These are phyloP conservation scores for Falco cherrug DNA, from an alignment of 2,797 vertebrate species.

Conservation along the genomic window DNA sequence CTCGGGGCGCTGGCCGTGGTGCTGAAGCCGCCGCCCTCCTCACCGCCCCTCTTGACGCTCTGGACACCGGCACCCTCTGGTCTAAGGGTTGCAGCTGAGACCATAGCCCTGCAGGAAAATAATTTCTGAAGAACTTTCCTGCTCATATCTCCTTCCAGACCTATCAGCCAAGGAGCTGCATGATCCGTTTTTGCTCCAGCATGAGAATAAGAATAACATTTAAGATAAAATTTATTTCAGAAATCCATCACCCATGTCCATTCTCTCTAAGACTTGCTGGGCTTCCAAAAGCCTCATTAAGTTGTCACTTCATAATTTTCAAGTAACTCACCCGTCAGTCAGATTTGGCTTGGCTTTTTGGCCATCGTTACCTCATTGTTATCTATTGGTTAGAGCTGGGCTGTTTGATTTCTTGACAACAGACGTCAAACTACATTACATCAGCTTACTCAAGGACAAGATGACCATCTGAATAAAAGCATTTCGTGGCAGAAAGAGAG, in stretches of 20 bases:
- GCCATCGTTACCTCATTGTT: not conserved
- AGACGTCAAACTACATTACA: not conserved
- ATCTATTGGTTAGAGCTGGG: not conserved
- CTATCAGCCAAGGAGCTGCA: not conserved
- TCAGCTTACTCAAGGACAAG: not conserved
- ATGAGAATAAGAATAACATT: not conserved
- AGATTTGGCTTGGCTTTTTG: not conserved
- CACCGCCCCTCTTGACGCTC: fast-evolving
- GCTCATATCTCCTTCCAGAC: not conserved
- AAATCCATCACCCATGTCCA: not conserved
- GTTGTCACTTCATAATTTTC: not conserved
- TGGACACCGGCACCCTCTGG: fast-evolving
- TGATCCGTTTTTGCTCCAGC: not conserved
- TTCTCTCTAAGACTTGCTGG: not conserved
- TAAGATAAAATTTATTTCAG: not conserved
- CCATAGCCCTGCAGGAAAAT: not conserved
- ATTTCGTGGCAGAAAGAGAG: not conserved
- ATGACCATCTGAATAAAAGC: not conserved
- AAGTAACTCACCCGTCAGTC: not conserved
- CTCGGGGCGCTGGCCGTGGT: not conserved
- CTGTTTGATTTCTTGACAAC: not conserved
- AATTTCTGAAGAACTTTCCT: not conserved
- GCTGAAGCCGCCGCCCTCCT: not conserved
- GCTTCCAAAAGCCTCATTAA: not conserved
- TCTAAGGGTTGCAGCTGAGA: not conserved